Evolutionary conservation across 2,113 vertebrate species (phyloP), one percentile per base, ranked within the genome.

Genomic region (Stegastes partitus): DNA sequence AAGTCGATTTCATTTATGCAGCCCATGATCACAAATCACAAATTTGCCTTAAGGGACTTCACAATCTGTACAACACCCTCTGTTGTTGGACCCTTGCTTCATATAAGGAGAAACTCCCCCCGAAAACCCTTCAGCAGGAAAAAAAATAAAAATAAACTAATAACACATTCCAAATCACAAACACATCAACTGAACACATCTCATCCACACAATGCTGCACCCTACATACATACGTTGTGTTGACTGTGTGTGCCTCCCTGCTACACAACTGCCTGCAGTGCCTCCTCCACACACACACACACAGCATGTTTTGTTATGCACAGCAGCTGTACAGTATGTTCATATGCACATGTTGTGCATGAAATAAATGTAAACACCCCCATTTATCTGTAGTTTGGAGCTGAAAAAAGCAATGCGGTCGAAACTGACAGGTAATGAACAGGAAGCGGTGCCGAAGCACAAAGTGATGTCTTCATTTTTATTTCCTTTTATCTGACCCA

Each of bases 21-120:
- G 44, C 59, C 31, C 61, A 69, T 47, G 28, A 45, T 34, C 54
- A 70, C 42, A 79, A 67, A 72, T 34, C 54, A 70, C 42, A 79
- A 67, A 72, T 54, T 57, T 57, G 73, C 63, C 42, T 67, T 50
- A 47, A 65, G 53, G 47, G 47, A 54, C 65, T 68, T 16, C 12
- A 55, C 50, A 68, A 54, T 54, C 34, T 53, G 3, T 42, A 21
- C 25, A 68, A 55, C 65, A 68, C 50, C 50, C 22, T 42, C 34
- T 42, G 50, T 55, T 53, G 34, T 68, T 68, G 39, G 21, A n/a
- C 49, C 65, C 6, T 0, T 9, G 50, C 26, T 37, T 55, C 50
- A 42, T 54, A 68, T 42, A 42, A 68, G 26, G 31, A 54, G 54
- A 54, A 68, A 42, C 15, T 54, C 31, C 49, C 49, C 63, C 26